A percentile compares a stretch with the other conserved stretches of the same genome.
Conservation (phyloP, 92 coral and sea anemone genomes). For the Porites evermanni region DNA sequence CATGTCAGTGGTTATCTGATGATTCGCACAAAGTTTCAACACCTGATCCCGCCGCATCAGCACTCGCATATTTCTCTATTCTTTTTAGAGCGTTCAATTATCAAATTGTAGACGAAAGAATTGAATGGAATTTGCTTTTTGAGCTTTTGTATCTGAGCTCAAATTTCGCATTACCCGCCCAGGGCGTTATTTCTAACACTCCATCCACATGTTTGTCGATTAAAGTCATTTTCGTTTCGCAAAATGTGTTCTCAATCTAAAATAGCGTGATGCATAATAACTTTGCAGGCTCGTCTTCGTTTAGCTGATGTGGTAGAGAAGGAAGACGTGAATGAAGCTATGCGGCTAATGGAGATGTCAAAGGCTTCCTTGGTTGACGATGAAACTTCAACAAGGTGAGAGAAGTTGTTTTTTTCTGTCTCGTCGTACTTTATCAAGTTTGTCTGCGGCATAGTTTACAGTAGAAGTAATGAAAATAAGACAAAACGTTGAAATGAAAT, state of each 20-base stretch:
- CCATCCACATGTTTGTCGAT: too few relatives aligned
- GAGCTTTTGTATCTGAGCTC: too few relatives aligned
- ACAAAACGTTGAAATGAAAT: neutral
- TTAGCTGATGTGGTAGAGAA: constrained; percentile 94
- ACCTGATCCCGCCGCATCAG: constrained; percentile 93
- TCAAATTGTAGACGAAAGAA: too few relatives aligned
- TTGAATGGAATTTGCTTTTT: too few relatives aligned
- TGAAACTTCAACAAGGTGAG: constrained; percentile 56
- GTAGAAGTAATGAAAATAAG: too few relatives aligned
- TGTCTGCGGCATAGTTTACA: too few relatives aligned
- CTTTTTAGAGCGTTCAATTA: too few relatives aligned
- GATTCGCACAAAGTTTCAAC: constrained; percentile 95
- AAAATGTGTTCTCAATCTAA: neutral
- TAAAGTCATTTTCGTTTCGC: neutral
- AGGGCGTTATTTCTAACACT: too few relatives aligned
- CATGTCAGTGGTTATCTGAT: constrained; percentile 89
- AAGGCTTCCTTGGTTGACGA: constrained; percentile 92
- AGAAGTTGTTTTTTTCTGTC: neutral
- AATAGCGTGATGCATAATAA: neutral
- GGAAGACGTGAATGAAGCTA: constrained; percentile 98
- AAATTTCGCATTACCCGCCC: too few relatives aligned
- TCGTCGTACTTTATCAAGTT: too few relatives aligned
- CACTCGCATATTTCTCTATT: constrained; percentile 60
- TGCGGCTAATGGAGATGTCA: constrained; percentile 98
- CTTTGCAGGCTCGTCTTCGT: constrained; percentile 91